These are phyloP conservation scores for Chrysaora quinquecirrha DNA, from an alignment of 30 jellyfish, hydroid and myxozoan species.

Conservation along the genomic window DNA sequence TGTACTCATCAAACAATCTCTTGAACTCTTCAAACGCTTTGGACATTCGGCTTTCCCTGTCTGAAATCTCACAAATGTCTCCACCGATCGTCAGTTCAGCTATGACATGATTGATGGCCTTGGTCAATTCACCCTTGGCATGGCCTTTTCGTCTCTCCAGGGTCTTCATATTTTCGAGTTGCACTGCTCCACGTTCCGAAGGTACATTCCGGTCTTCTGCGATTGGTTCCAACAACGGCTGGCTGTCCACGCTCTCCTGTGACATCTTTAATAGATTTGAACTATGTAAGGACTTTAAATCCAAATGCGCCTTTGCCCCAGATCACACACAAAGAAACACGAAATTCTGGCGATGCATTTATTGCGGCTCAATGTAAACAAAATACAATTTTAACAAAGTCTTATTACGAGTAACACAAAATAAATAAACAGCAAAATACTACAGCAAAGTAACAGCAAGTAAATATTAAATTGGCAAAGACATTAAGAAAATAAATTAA, in stretches of 20 bases:
- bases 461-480: no score
- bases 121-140: background rate
- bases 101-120: background rate
- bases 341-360: no score
- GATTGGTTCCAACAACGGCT: background rate
- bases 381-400: no score
- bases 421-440: no score
- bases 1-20: background rate
- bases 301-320: conserved; percentile 4
- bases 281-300: background rate
- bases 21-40: background rate
- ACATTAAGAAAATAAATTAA: no score
- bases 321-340: no score
- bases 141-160: background rate
- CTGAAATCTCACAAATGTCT: background rate
- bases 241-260: background rate
- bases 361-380: no score
- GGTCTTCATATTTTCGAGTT: background rate
- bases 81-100: conserved; percentile 1
- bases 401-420: no score
- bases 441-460: no score
- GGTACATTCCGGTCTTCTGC: background rate
- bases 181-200: background rate
- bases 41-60: background rate
- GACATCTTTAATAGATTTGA: background rate